Evolutionary conservation across 1,140 invertebrate species (phyloP).

Genomic region (Panulirus ornatus): DNA sequence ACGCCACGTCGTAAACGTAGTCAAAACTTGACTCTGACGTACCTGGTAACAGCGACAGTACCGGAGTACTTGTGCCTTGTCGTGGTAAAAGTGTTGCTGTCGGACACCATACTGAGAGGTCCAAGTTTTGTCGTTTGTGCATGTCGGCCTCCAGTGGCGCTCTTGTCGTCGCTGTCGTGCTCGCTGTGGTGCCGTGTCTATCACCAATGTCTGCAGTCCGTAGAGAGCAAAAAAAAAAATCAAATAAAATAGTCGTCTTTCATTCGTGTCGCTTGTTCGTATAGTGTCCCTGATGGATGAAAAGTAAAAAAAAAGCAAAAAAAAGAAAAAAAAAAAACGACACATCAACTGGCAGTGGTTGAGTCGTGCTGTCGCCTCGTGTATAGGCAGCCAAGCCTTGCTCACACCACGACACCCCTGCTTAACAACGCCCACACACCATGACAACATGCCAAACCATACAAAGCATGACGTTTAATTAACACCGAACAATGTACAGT

Average conservation of each 20-base stretch:
- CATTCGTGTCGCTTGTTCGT: not conserved
- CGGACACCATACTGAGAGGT: not conserved
- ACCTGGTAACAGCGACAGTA: slow-evolving; percentile 21
- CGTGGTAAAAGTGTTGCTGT: not conserved
- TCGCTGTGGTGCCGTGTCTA: not conserved
- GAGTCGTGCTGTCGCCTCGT: not conserved
- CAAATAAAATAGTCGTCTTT: not conserved
- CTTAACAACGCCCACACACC: not conserved
- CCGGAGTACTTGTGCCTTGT: slow-evolving; percentile 11
- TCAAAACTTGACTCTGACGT: not conserved
- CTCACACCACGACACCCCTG: no score
- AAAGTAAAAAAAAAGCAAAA: not conserved
- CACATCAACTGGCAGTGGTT: not conserved
- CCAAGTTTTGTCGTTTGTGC: not conserved
- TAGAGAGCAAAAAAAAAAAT: no score
- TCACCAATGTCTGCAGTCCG: no score
- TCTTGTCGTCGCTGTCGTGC: slow-evolving; percentile 1
- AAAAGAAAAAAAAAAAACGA: not conserved
- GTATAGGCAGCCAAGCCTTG: no score
- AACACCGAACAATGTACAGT: not conserved
- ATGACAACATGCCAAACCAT: not conserved
- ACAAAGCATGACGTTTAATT: not conserved
- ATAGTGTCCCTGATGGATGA: not conserved
- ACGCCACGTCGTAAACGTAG: not conserved
- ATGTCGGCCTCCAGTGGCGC: not conserved